A percentile compares a stretch with the other conserved stretches of the same genome.
These are phyloP conservation scores for Chromobotia macracanthus DNA, from an alignment of 2,797 vertebrate species.

Conservation along the genomic window DNA sequence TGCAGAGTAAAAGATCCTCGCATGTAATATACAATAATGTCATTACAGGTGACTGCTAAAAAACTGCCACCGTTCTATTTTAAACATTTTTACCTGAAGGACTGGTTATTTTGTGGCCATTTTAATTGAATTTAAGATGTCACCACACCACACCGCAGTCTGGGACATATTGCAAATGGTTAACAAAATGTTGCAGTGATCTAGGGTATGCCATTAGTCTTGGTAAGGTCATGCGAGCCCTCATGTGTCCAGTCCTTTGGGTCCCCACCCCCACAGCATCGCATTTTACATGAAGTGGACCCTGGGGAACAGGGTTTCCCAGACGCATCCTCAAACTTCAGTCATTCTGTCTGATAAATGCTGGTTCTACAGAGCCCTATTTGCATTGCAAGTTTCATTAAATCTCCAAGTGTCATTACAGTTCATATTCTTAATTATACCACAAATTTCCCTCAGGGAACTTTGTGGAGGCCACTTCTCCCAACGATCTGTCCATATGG, in stretches of 20 bases:
- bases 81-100: not conserved
- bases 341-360: constrained; percentile 74
- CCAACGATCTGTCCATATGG: constrained; percentile 84
- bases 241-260: constrained; percentile 47
- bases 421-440: constrained; percentile 88
- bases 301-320: constrained; percentile 62
- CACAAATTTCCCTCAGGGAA: constrained; percentile 81
- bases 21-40: not conserved
- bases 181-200: constrained; percentile 24
- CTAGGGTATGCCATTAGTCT: constrained; percentile 29
- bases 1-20: constrained; percentile 21
- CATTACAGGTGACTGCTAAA: constrained; percentile 14
- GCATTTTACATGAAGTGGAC: constrained; percentile 58
- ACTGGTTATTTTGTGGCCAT: constrained; percentile 14
- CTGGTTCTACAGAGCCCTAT: constrained; percentile 74
- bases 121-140: constrained; percentile 17
- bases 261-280: constrained; percentile 45
- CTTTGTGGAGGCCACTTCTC: constrained; percentile 80
- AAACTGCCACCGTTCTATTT: constrained; percentile 11
- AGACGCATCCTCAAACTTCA: constrained; percentile 67
- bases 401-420: constrained; percentile 82
- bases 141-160: constrained; percentile 5
- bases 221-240: constrained; percentile 55
- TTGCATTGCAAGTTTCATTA: constrained; percentile 82
- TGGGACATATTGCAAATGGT: constrained; percentile 15